phyloP scores from a whole-genome alignment of 2,113 vertebrate species.

The Diadophis punctatus region DNA sequence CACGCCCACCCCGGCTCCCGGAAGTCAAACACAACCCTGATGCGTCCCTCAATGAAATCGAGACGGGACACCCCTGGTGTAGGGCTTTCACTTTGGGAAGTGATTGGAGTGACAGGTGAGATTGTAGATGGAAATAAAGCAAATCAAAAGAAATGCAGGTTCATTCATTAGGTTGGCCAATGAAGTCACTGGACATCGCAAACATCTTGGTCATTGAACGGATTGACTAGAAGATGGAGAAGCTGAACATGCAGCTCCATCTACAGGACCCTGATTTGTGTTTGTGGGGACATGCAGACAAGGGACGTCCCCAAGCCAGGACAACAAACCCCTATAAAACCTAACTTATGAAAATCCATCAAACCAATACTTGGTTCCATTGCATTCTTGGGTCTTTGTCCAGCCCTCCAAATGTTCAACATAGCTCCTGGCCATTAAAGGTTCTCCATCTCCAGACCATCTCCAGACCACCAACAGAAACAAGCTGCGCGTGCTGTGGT shows the following conservation, averaged over 20 bases:
- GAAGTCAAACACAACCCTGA: no score
- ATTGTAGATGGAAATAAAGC: background rate
- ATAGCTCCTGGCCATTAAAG: background rate
- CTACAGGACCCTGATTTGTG: background rate
- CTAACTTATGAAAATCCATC: background rate
- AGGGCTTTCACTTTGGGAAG: background rate
- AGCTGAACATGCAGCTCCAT: background rate
- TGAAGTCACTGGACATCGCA: no score
- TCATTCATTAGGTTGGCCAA: no score
- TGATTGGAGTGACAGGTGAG: no score
- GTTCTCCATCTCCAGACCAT: background rate
- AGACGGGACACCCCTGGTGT: no score
- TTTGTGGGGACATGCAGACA: background rate
- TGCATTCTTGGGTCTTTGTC: background rate
- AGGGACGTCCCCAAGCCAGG: background rate
- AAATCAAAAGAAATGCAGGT: background rate
- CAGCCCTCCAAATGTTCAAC: background rate
- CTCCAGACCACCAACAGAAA: no score
- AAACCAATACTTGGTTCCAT: background rate
- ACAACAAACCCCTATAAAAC: background rate
- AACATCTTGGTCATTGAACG: background rate
- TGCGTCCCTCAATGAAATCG: no score
- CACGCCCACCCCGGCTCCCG: no score
- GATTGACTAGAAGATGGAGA: accelerated
- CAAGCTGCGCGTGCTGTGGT: no score